Evolutionary conservation across 1,140 invertebrate species (phyloP).

Genomic region (Panonychus citri): DNA sequence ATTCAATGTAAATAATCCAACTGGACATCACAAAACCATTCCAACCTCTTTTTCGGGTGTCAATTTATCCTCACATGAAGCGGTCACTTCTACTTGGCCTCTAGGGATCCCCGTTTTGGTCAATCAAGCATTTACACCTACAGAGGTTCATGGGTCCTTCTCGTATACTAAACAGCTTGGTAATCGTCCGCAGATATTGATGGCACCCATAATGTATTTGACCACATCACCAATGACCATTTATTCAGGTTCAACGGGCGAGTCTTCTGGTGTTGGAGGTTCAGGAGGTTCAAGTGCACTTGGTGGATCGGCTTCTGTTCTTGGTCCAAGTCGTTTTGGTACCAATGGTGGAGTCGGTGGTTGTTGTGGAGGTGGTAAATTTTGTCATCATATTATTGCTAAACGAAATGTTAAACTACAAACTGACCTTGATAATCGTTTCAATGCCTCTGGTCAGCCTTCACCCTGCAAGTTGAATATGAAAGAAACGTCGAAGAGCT

Average conservation of each 20-base stretch:
- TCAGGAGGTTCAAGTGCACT: background rate
- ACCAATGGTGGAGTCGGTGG: background rate
- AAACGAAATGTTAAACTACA: background rate
- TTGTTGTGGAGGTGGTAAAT: background rate
- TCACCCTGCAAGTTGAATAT: background rate
- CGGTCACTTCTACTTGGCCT: background rate
- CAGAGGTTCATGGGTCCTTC: background rate
- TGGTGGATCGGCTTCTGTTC: too few species aligned
- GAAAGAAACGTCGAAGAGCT: background rate
- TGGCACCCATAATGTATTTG: background rate
- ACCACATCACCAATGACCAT: background rate
- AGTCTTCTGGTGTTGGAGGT: background rate
- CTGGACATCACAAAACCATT: background rate
- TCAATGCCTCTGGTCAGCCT: background rate
- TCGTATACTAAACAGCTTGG: background rate
- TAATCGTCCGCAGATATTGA: background rate
- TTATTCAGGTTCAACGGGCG: background rate
- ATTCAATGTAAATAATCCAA: background rate
- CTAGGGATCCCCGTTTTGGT: background rate
- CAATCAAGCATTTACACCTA: background rate
- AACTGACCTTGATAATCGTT: background rate
- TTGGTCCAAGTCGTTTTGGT: too few species aligned
- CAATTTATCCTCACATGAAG: background rate
- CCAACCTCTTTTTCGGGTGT: background rate
- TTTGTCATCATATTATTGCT: background rate